Evolutionary conservation across 2,113 vertebrate genomes (phyloP).

Genomic region (Bufo bufo): DNA sequence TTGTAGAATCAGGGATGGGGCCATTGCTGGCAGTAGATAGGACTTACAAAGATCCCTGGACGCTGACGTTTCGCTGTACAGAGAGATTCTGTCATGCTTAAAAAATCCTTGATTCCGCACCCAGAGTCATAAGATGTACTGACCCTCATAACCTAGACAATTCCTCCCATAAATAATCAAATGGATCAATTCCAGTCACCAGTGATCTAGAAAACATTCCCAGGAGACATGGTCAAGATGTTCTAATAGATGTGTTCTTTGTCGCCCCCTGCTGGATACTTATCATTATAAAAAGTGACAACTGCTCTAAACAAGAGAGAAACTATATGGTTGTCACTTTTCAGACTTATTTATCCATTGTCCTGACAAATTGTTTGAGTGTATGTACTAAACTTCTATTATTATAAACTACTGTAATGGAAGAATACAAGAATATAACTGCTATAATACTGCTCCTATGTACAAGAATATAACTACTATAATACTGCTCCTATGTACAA

Average conservation of each 20-base stretch:
- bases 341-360: too few relatives aligned
- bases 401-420: too few relatives aligned
- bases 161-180: neutral
- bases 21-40: neutral
- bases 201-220: neutral
- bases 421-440: too few relatives aligned
- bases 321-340: too few relatives aligned
- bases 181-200: neutral
- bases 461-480: neutral
- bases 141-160: neutral
- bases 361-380: too few relatives aligned
- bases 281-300: neutral
- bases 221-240: neutral
- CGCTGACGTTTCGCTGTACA: neutral
- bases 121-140: neutral
- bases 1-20: slow-evolving; percentile 1
- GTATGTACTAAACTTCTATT: too few relatives aligned
- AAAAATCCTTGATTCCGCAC: slow-evolving; percentile 4
- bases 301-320: neutral
- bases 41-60: neutral
- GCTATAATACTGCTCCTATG: too few relatives aligned
- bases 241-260: neutral
- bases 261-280: neutral
- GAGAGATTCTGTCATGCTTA: slow-evolving; percentile 12
- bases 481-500: too few relatives aligned